phyloP scores from a whole-genome alignment of 2,888 invertebrate species.

The Sylvicola cinctus region DNA sequence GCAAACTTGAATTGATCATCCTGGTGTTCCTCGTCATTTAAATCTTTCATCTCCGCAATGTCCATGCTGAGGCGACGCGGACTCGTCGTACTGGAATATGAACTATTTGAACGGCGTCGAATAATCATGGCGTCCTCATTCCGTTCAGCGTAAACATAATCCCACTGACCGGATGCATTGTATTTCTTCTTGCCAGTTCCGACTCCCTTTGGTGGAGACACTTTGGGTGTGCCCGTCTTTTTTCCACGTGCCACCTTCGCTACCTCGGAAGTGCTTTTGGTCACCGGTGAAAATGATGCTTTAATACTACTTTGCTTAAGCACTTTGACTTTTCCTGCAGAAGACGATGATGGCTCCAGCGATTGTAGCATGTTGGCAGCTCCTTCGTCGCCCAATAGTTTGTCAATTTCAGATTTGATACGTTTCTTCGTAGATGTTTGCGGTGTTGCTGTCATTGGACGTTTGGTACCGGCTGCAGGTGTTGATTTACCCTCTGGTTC shows the following conservation, averaged over 20 bases:
- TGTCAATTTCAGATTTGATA: constrained; percentile 49
- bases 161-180: constrained; percentile 25
- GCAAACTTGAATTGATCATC: constrained; percentile 19
- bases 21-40: constrained; percentile 7
- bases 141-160: constrained; percentile 37
- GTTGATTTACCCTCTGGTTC: constrained; percentile 3
- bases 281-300: no score
- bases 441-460: constrained; percentile 3
- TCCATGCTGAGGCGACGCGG: constrained; percentile 32
- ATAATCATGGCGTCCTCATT: constrained; percentile 66
- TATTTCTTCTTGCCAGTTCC: constrained; percentile 8
- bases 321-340: no score
- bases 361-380: constrained; percentile 71
- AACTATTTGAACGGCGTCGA: constrained; percentile 63
- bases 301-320: no score
- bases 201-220: constrained; percentile 3
- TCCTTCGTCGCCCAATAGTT: constrained; percentile 63
- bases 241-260: neutral
- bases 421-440: constrained; percentile 26
- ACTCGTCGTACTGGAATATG: constrained; percentile 52
- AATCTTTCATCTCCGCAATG: constrained; percentile 4
- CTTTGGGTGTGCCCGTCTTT: no score
- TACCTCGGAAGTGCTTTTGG: neutral
- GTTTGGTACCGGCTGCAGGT: constrained; percentile 4
- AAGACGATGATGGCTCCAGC: neutral